Conservation (phyloP, 1,140 invertebrate genomes). For the Mizuhopecten yessoensis region DNA sequence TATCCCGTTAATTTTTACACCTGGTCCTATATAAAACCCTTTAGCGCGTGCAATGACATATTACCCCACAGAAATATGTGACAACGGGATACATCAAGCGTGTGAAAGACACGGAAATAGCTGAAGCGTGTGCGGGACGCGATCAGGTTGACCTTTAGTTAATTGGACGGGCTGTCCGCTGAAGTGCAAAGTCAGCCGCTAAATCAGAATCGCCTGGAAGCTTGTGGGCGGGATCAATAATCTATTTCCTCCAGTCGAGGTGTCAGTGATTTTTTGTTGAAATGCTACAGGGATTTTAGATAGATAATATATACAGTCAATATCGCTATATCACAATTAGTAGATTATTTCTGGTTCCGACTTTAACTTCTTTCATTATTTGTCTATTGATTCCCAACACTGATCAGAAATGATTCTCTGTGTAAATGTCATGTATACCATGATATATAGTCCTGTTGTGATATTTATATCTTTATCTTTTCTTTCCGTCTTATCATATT, state of each 20-base stretch:
- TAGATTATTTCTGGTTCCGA: neutral
- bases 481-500: no score
- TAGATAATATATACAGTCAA: no score
- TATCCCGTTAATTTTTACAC: neutral
- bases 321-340: neutral
- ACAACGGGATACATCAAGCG: constrained; percentile 6
- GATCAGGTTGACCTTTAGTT: neutral
- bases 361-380: neutral
- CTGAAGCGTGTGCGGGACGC: neutral
- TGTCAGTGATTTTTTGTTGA: neutral
- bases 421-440: no score
- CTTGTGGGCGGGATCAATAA: constrained; percentile 31
- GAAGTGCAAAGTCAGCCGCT: neutral
- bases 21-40: neutral
- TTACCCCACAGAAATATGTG: neutral
- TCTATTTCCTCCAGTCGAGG: neutral
- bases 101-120: neutral
- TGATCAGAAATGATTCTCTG: no score
- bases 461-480: no score
- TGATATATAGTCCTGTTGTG: no score
- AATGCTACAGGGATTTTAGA: neutral
- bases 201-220: neutral
- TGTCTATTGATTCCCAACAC: neutral
- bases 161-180: constrained; percentile 6
- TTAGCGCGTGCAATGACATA: neutral